Evolutionary conservation across 2,797 vertebrate genomes (phyloP).

Genomic region (Labeo calbasu): DNA sequence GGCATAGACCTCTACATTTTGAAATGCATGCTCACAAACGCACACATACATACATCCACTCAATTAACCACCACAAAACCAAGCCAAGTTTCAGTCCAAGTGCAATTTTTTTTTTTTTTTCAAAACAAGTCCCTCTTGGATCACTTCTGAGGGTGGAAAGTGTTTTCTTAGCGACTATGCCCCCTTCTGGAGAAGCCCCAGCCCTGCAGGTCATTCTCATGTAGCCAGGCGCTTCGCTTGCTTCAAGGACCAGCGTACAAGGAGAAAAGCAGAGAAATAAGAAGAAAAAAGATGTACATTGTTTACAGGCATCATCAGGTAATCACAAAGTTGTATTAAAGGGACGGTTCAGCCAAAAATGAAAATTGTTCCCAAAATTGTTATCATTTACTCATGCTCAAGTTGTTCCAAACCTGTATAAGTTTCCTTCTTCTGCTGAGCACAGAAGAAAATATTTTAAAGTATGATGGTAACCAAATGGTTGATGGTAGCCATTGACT

Average conservation of each 20-base stretch:
- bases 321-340: not conserved
- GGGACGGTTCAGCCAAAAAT: not conserved
- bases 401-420: not conserved
- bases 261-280: conserved; percentile 57
- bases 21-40: conserved; percentile 48
- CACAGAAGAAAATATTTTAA: not conserved
- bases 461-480: not conserved
- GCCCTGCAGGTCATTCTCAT: conserved; percentile 62
- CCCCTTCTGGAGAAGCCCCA: conserved; percentile 52
- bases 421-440: not conserved
- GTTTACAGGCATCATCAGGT: conserved; percentile 38
- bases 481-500: not conserved
- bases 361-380: too few relatives aligned
- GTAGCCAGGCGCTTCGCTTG: conserved; percentile 74
- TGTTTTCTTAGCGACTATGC: conserved; percentile 33
- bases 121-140: conserved; percentile 32
- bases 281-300: conserved; percentile 33
- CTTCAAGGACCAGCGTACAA: conserved; percentile 66
- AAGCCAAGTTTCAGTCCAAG: conserved; percentile 51
- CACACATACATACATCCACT: conserved; percentile 29
- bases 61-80: conserved; percentile 33
- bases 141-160: conserved; percentile 48
- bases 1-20: conserved; percentile 33
- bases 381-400: not conserved
- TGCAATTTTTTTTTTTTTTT: conserved; percentile 20